Evolutionary conservation across 2,888 invertebrate genomes (phyloP).

Genomic region (Tolmerus cingulatus): DNA sequence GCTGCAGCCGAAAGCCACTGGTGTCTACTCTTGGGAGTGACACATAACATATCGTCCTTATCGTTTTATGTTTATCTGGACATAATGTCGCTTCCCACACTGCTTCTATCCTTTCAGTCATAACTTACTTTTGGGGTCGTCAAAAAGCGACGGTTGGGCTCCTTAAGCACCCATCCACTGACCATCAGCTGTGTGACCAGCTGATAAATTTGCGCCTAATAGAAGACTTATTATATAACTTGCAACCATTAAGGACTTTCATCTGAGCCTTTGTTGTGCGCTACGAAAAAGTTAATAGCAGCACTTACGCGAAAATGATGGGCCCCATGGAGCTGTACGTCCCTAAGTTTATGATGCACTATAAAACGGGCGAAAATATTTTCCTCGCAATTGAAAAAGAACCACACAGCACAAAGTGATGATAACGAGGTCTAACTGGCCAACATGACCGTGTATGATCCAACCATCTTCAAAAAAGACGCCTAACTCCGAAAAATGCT

Average conservation of each 20-base stretch:
- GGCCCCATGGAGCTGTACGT: neutral
- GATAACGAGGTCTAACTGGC: neutral
- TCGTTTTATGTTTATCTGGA: slow-evolving; percentile 31
- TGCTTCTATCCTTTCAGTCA: neutral
- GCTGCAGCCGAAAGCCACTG: neutral
- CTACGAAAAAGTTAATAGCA: neutral
- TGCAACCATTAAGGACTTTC: neutral
- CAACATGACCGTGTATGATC: neutral
- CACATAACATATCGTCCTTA: slow-evolving; percentile 20
- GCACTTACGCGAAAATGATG: neutral
- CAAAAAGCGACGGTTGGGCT: neutral
- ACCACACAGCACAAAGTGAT: neutral
- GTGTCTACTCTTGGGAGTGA: neutral
- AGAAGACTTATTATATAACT: neutral
- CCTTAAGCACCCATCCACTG: neutral
- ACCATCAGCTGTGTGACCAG: neutral
- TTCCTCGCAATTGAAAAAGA: neutral
- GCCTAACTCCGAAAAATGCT: neutral
- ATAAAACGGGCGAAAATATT: neutral
- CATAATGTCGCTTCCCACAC: neutral
- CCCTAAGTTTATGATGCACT: neutral
- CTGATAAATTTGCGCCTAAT: neutral
- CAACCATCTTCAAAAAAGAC: neutral
- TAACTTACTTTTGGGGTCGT: neutral
- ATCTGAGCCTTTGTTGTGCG: neutral